Percentiles rank a stretch among this genome's conserved stretches.
Conservation (phyloP, 2,888 invertebrate genomes). For the Acronicta alni region DNA sequence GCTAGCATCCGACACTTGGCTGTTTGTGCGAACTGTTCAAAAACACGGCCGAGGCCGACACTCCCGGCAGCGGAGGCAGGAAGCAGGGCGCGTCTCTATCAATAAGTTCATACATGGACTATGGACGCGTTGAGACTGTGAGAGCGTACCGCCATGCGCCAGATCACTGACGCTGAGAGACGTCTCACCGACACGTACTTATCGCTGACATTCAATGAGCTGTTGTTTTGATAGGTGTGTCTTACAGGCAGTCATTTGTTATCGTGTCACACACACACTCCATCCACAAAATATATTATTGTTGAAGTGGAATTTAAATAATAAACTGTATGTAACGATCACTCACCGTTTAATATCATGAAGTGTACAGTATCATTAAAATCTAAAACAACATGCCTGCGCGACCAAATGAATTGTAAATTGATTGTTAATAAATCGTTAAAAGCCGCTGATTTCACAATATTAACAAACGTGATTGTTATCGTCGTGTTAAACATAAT, state of each 20-base stretch:
- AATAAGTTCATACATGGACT: neutral
- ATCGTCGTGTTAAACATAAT: constrained; percentile 1
- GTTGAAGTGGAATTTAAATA: constrained; percentile 35
- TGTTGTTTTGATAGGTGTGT: constrained; percentile 6
- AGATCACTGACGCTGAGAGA: constrained; percentile 4
- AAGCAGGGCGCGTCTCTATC: constrained; percentile 11
- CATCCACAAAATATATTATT: constrained; percentile 26
- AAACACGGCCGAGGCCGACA: constrained; percentile 10
- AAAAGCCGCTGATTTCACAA: constrained; percentile 16
- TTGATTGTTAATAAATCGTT: constrained; percentile 18
- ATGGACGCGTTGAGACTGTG: neutral
- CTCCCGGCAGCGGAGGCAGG: constrained; percentile 14
- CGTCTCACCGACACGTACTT: constrained; percentile 1
- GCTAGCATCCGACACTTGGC: constrained; percentile 23
- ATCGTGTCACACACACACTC: constrained; percentile 9
- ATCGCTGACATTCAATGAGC: constrained; percentile 10
- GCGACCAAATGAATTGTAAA: constrained; percentile 1
- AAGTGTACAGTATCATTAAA: constrained; percentile 5
- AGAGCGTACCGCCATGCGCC: neutral
- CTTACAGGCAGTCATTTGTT: constrained; percentile 10
- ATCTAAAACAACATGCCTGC: constrained; percentile 13
- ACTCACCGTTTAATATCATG: constrained; percentile 6
- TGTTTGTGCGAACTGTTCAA: constrained; percentile 1
- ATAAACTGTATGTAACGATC: constrained; percentile 12
- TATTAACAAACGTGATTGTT: constrained; percentile 26